Evolutionary conservation across 2,888 invertebrate species (phyloP).

Genomic region (Antheraea yamamai): DNA sequence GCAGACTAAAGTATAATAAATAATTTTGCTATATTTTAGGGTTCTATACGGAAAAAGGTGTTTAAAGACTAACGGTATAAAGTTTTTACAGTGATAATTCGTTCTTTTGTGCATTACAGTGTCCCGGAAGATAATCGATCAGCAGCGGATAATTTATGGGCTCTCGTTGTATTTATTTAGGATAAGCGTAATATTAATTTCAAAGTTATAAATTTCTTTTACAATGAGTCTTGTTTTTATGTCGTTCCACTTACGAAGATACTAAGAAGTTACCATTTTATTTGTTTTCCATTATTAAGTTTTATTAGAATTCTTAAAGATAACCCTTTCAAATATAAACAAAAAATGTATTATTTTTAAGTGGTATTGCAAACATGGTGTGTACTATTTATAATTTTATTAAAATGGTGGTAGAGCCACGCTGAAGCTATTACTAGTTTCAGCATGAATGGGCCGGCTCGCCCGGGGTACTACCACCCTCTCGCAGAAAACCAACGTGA

Average conservation of each 20-base stretch:
- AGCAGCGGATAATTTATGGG: not conserved
- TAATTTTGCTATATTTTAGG: not conserved
- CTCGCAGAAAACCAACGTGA: too few species aligned
- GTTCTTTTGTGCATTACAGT: not conserved
- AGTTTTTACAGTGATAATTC: not conserved
- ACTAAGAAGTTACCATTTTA: not conserved
- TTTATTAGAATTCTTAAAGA: not conserved
- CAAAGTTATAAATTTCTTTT: not conserved
- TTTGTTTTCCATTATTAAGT: not conserved
- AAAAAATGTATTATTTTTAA: not conserved
- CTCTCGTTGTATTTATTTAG: not conserved
- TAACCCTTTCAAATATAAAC: not conserved
- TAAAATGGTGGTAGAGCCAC: too few species aligned
- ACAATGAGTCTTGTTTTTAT: not conserved
- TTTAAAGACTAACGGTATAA: not conserved
- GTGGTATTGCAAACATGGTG: not conserved
- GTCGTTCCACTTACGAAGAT: not conserved
- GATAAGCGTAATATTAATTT: slow-evolving; percentile 2
- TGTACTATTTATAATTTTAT: not conserved
- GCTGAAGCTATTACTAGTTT: too few species aligned
- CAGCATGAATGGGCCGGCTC: too few species aligned
- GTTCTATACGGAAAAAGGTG: not conserved
- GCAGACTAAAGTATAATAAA: not conserved
- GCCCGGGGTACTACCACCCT: too few species aligned
- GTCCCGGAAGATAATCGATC: not conserved